Evolutionary conservation across 2,113 vertebrate species (phyloP).

Genomic region (Plestiodon gilberti): DNA sequence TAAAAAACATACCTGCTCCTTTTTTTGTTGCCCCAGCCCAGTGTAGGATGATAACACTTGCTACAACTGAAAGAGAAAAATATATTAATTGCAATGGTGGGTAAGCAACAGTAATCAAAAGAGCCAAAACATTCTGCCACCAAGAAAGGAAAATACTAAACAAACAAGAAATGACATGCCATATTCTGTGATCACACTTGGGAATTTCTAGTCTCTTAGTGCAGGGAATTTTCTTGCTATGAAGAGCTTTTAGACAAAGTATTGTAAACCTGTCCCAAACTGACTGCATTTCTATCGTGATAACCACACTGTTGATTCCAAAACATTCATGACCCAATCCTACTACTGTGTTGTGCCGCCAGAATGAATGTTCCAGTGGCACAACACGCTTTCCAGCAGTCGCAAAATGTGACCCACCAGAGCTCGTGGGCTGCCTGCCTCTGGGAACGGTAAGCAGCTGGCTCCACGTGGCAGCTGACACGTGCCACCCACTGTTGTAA

Average conservation of each 20-base stretch:
- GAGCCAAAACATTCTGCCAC: background rate
- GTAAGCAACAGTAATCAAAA: background rate
- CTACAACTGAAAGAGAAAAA: conserved; percentile 90
- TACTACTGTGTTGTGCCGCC: background rate
- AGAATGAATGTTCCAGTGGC: too few species aligned
- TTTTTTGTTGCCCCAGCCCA: conserved; percentile 95
- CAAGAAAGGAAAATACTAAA: conserved; percentile 19
- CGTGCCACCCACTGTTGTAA: too few species aligned
- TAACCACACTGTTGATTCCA: background rate
- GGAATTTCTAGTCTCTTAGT: background rate
- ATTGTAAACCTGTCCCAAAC: background rate
- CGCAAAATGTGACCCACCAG: too few species aligned
- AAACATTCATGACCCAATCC: background rate
- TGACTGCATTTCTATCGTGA: background rate
- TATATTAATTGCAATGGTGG: conserved; percentile 45
- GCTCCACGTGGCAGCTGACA: too few species aligned
- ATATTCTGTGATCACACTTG: background rate
- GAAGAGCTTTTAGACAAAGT: background rate
- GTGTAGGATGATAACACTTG: conserved; percentile 98
- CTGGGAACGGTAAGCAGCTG: too few species aligned
- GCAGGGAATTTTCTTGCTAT: background rate
- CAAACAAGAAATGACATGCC: conserved; percentile 10
- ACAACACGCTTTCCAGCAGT: too few species aligned
- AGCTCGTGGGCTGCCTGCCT: too few species aligned
- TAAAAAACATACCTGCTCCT: conserved; percentile 89